These are phyloP conservation scores for Antennarius striatus DNA, from an alignment of 2,113 vertebrate genomes.

Conservation along the genomic window DNA sequence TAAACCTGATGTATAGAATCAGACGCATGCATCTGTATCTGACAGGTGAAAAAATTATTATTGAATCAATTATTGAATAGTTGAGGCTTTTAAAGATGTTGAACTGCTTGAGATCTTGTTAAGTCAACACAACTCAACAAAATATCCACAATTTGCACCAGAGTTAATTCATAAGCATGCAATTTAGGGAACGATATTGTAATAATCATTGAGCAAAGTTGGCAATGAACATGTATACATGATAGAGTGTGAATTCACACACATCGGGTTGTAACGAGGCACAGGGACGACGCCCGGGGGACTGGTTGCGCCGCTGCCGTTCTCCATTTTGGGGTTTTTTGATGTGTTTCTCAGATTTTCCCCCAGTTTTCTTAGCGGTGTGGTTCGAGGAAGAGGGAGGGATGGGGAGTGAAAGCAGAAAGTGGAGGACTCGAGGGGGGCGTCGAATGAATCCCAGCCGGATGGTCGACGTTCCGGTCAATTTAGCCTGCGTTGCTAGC, in stretches of 20 bases:
- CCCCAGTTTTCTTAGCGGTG: slow-evolving; percentile 60
- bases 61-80: too few relatives aligned
- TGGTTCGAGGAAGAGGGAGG: slow-evolving; percentile 62
- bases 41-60: too few relatives aligned
- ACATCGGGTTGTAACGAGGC: slow-evolving; percentile 47
- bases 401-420: slow-evolving; percentile 28
- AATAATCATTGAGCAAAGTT: neutral
- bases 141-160: neutral
- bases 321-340: slow-evolving; percentile 62
- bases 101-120: too few relatives aligned
- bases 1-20: too few relatives aligned
- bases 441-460: slow-evolving; percentile 61
- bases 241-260: slow-evolving; percentile 17
- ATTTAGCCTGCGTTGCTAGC: slow-evolving; percentile 45
- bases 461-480: slow-evolving; percentile 70
- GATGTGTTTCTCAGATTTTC: slow-evolving; percentile 72
- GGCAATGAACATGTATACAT: neutral
- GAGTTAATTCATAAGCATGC: neutral
- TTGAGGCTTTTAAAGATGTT: too few relatives aligned
- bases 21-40: too few relatives aligned
- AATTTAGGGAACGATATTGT: neutral
- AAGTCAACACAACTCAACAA: neutral
- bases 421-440: slow-evolving; percentile 29
- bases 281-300: slow-evolving; percentile 41
- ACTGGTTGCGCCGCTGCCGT: slow-evolving; percentile 30